Conservation (phyloP, 2,888 invertebrate genomes). For the Scaptomyza parva region DNA sequence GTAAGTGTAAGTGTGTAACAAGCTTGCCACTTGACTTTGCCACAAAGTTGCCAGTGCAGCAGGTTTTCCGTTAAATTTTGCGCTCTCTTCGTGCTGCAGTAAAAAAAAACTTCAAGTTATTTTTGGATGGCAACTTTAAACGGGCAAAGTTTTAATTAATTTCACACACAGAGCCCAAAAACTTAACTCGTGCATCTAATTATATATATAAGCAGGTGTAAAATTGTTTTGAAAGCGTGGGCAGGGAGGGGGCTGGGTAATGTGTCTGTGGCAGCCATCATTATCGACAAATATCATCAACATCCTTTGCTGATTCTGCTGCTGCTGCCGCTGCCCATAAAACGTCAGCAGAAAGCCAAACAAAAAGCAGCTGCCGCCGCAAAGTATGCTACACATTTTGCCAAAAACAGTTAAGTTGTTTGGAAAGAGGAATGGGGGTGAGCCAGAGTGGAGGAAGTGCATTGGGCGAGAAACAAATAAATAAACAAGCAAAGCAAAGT, state of each 20-base stretch:
- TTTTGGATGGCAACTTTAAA: conserved; percentile 55
- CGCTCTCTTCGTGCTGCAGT: conserved; percentile 46
- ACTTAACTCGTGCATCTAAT: conserved; percentile 72
- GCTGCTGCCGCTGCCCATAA: conserved; percentile 32
- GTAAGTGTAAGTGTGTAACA: conserved; percentile 75
- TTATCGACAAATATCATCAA: conserved; percentile 59
- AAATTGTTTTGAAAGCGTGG: background rate
- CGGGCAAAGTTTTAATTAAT: conserved; percentile 77
- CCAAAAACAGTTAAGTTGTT: conserved; percentile 21
- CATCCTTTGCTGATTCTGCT: conserved; percentile 10
- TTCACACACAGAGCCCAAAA: conserved; percentile 54
- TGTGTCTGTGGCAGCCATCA: conserved; percentile 77
- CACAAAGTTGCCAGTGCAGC: conserved; percentile 41
- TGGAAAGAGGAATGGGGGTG: accelerated
- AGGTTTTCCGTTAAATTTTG: conserved; percentile 21
- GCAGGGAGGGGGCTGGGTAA: conserved; percentile 34
- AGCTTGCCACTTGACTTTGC: conserved; percentile 65
- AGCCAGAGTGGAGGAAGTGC: background rate
- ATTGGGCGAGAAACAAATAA: conserved; percentile 8
- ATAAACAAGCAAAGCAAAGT: conserved; percentile 14
- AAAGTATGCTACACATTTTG: conserved; percentile 74
- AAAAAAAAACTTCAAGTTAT: conserved; percentile 50
- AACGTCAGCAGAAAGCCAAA: conserved; percentile 59
- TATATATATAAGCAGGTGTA: conserved; percentile 66
- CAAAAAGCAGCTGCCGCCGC: conserved; percentile 68